Conservation (phyloP, 2,797 vertebrate species). For the Phrynocephalus forsythii region DNA sequence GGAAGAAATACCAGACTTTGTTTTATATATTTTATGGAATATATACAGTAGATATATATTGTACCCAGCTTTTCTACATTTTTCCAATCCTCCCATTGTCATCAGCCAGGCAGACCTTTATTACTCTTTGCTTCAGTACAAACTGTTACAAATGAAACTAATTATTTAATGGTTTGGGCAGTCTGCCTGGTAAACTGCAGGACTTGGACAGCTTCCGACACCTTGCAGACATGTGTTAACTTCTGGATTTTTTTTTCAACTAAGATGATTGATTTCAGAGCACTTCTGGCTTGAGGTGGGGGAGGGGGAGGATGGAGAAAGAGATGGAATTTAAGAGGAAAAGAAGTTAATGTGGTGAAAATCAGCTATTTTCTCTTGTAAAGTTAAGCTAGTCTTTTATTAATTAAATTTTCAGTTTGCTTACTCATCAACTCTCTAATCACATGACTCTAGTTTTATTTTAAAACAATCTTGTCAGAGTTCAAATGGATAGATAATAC, state of each 20-base stretch:
- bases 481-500: not conserved
- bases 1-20: not conserved
- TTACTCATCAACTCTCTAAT: not conserved
- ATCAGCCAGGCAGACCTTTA: conserved; percentile 42
- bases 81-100: conserved; percentile 52
- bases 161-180: conserved; percentile 72
- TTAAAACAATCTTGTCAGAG: not conserved
- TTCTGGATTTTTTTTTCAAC: conserved; percentile 13
- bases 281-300: conserved; percentile 28
- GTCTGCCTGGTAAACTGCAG: conserved; percentile 62
- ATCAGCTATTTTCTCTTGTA: too few species aligned
- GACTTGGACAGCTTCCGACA: conserved; percentile 60
- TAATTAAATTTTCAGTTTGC: conserved; percentile 13
- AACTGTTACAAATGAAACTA: conserved; percentile 69
- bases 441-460: not conserved
- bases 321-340: too few species aligned
- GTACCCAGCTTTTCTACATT: conserved; percentile 52
- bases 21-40: not conserved
- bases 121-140: conserved; percentile 60
- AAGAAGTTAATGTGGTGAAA: too few species aligned
- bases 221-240: conserved; percentile 60
- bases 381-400: too few species aligned
- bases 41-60: conserved; percentile 6
- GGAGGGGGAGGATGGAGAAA: too few species aligned
- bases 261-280: conserved; percentile 56